Evolutionary conservation across 1,140 invertebrate species (phyloP), one percentile per base, ranked within the genome.

Genomic region (Pachyrhynchus sulphureomaculatus): DNA sequence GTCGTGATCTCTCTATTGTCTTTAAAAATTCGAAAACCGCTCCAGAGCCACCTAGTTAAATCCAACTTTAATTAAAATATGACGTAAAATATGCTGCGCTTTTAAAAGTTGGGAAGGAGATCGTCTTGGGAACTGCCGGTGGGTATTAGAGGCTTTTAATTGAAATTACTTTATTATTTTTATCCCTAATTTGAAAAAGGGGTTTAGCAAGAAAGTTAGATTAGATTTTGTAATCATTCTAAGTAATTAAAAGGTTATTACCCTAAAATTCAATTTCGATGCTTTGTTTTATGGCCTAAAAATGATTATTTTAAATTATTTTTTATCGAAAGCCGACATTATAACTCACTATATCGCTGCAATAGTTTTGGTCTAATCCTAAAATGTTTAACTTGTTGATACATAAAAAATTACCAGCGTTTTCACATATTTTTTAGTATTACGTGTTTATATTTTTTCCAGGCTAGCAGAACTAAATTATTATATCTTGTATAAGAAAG

Each of bases 1-100:
- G 36, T 39, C 17, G 4, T 29, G 10, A 34, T 17, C 47, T 33
- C 33, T 6, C 18, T 20, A 51, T 34, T 34, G 21, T 32, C 29
- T 13, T 33, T 34, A 10, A 51, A 51, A 51, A 33, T 51, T 26
- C 26, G 2, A 29, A 33, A 2, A 15, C 15, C 2, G 47, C 47
- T 32, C 26, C 33, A 51, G 47, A 33, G 26, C 47, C 33, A 34
- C 47, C 47, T 39, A 54, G 34, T 41, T 54, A 58, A 64, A 64
- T 64, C 61, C 61, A 23, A 57, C 55, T 64, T 64, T 64, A 57
- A 64, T 64, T 64, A 64, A 64, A 64, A 64, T 64, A 58, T 64
- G 61, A 64, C 53, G 54, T 64, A 64, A 64, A 64, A 64, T 58
- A 52, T 58, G 61, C 54, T 54, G 51, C 37, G 33, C 33, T 33